Conservation (phyloP, 2,797 vertebrate genomes). For the Anniella stebbinsi region DNA sequence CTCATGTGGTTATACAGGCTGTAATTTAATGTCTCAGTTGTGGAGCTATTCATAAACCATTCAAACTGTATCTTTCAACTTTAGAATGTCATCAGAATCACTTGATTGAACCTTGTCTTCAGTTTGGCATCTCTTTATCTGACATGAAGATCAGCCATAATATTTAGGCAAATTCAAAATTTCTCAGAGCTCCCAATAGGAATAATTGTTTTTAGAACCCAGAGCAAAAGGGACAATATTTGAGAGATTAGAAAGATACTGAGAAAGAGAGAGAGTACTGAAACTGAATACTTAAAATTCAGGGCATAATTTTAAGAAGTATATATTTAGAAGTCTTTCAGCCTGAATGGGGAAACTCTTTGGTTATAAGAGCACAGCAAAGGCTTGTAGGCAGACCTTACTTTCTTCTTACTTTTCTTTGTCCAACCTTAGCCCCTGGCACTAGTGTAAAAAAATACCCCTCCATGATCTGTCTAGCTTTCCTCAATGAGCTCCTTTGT, state of each 20-base stretch:
- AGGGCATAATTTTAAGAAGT: background rate
- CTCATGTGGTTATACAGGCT: slow-evolving; percentile 53
- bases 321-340: background rate
- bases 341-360: background rate
- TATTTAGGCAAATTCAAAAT: slow-evolving; percentile 35
- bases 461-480: background rate
- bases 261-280: background rate
- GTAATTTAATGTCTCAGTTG: slow-evolving; percentile 61
- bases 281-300: background rate
- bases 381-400: background rate
- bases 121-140: slow-evolving; percentile 41
- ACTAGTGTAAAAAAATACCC: background rate
- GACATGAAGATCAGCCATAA: slow-evolving; percentile 36
- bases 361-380: background rate
- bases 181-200: background rate
- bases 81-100: slow-evolving; percentile 54
- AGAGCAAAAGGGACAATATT: slow-evolving; percentile 9
- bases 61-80: slow-evolving; percentile 53
- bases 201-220: slow-evolving; percentile 21
- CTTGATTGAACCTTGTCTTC: slow-evolving; percentile 36
- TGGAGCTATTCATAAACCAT: slow-evolving; percentile 60
- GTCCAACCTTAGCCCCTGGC: background rate
- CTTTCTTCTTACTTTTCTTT: background rate
- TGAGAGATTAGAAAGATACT: background rate
- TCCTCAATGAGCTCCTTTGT: background rate